These are phyloP conservation scores for Omphaloscelis lunosa DNA, from an alignment of 2,888 invertebrate genomes.

Conservation along the genomic window DNA sequence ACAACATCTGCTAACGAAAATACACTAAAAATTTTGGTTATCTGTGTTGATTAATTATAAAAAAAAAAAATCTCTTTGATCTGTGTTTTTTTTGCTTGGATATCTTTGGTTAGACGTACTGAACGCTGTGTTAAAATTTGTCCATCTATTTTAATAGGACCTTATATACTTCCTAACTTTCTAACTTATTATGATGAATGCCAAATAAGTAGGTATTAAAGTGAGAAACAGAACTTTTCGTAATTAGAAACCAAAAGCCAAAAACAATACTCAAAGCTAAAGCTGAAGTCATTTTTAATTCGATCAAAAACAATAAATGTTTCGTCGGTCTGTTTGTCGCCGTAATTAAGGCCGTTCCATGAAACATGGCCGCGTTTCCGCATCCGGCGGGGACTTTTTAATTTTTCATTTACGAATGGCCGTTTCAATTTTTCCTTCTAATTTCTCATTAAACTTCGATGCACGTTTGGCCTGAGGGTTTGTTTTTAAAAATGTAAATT, in stretches of 20 bases:
- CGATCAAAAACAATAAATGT: conserved; percentile 69
- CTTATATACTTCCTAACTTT: too few relatives aligned
- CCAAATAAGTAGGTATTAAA: too few relatives aligned
- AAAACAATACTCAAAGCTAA: conserved; percentile 36
- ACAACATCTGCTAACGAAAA: too few relatives aligned
- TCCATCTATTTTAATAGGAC: too few relatives aligned
- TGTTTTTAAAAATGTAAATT: conserved; percentile 75
- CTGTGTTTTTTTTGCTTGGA: too few relatives aligned
- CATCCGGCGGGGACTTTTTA: conserved; percentile 85
- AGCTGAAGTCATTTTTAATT: conserved; percentile 63
- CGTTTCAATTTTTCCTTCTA: conserved; percentile 85
- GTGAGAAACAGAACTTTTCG: neutral
- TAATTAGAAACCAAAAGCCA: conserved; percentile 31
- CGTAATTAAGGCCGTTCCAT: conserved; percentile 81
- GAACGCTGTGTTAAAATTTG: too few relatives aligned
- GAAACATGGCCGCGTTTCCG: conserved; percentile 85
- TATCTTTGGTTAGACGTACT: too few relatives aligned
- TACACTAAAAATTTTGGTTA: too few relatives aligned
- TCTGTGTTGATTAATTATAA: too few relatives aligned
- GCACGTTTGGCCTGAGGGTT: conserved; percentile 77
- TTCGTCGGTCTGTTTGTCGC: conserved; percentile 78
- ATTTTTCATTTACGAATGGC: conserved; percentile 86
- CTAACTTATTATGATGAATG: too few relatives aligned
- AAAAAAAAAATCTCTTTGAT: too few relatives aligned
- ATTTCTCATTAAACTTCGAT: conserved; percentile 87